Percentiles rank a stretch among this genome's conserved stretches.
Conservation (phyloP, 1,140 invertebrate genomes). For the Centruroides vittatus region DNA sequence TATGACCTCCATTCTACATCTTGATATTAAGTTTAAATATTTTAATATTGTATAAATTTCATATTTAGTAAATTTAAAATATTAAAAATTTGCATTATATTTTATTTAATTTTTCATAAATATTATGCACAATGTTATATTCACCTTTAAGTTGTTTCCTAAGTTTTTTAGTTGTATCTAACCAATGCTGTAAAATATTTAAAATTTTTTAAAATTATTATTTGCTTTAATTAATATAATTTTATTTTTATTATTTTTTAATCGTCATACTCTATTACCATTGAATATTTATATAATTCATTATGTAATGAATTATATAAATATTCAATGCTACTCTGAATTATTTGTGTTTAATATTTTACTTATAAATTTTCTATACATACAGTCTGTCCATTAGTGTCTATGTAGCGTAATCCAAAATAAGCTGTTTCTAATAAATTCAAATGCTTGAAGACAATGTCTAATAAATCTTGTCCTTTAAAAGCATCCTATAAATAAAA, state of each 20-base stretch:
- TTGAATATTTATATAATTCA: background rate
- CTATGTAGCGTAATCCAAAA: constrained; percentile 77
- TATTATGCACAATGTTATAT: background rate
- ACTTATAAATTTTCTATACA: background rate
- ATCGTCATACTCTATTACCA: background rate
- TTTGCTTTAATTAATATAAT: too few relatives aligned
- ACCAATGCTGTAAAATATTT: constrained; percentile 56
- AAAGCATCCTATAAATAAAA: too few relatives aligned
- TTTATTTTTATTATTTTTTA: background rate
- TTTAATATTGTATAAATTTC: too few relatives aligned
- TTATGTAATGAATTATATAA: background rate
- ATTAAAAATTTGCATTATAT: too few relatives aligned
- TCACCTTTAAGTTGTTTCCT: constrained; percentile 59
- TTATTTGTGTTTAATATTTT: background rate
- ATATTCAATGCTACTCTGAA: background rate
- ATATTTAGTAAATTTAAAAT: too few relatives aligned
- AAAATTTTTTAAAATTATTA: too few relatives aligned
- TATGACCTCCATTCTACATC: too few relatives aligned
- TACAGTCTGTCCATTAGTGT: constrained; percentile 40
- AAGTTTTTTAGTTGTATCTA: constrained; percentile 69
- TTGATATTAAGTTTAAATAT: too few relatives aligned
- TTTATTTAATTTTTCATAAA: too few relatives aligned
- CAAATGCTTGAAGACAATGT: constrained; percentile 73
- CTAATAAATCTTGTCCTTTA: constrained; percentile 66
- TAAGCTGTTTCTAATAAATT: constrained; percentile 84